phyloP scores from a whole-genome alignment of 2,113 vertebrate species.

The Callionymus lyra region DNA sequence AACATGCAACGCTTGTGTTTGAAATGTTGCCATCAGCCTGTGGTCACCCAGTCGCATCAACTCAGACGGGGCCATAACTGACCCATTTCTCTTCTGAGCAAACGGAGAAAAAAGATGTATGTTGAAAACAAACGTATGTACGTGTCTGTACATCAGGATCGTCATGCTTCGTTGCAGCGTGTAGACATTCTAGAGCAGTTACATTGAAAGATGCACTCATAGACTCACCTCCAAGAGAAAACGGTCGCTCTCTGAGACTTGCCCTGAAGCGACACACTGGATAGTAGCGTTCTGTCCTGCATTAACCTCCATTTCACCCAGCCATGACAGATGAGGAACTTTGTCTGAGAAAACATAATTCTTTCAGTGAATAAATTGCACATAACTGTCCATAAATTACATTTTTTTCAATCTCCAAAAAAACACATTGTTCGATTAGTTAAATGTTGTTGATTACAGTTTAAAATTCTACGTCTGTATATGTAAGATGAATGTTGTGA shows the following conservation, averaged over 20 bases:
- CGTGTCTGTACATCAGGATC: too few relatives aligned
- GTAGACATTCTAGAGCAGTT: too few relatives aligned
- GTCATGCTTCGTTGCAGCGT: too few relatives aligned
- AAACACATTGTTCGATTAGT: too few relatives aligned
- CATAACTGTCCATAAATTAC: too few relatives aligned
- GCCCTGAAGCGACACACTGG: conserved; percentile 81
- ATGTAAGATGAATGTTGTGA: too few relatives aligned
- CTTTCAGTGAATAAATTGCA: too few relatives aligned
- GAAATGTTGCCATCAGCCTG: conserved; percentile 82
- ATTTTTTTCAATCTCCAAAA: too few relatives aligned
- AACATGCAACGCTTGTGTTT: conserved; percentile 67
- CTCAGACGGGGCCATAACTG: conserved; percentile 38
- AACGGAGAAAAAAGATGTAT: conserved; percentile 7
- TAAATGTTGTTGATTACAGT: too few relatives aligned
- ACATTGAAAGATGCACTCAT: neutral
- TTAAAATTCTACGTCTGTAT: too few relatives aligned
- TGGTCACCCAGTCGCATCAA: conserved; percentile 81
- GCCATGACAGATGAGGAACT: conserved; percentile 84
- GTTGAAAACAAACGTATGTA: conserved; percentile 13
- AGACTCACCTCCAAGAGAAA: conserved; percentile 81
- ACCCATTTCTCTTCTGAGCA: conserved; percentile 76
- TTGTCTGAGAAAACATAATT: conserved; percentile 67
- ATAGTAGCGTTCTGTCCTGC: conserved; percentile 86
- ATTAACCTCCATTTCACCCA: conserved; percentile 87
- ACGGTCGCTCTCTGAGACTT: conserved; percentile 68